A percentile compares a stretch with the other conserved stretches of the same genome.
phyloP scores from a whole-genome alignment of 2,888 invertebrate genomes.

The Deroplatys truncata region DNA sequence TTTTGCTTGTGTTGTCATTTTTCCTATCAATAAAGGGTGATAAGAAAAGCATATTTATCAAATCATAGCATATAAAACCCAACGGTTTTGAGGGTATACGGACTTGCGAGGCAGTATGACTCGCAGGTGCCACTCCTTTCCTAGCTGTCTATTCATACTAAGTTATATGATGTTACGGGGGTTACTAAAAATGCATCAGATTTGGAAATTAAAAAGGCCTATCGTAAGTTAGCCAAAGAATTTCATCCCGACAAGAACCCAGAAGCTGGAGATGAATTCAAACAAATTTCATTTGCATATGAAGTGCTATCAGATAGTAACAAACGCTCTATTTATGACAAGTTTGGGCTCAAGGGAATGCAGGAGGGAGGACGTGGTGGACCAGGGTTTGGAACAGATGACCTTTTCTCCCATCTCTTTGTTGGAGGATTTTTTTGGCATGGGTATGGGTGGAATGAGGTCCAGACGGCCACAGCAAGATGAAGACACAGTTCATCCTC shows the following conservation, averaged over 20 bases:
- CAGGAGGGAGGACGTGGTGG: slow-evolving; percentile 70
- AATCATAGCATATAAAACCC: too few species aligned
- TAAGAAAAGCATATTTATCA: too few species aligned
- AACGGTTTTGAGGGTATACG: too few species aligned
- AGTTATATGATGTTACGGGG: too few species aligned
- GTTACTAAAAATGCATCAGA: too few species aligned
- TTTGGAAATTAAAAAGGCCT: too few species aligned
- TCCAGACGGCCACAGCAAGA: slow-evolving; percentile 57
- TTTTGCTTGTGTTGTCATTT: too few species aligned
- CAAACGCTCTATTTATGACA: slow-evolving; percentile 81
- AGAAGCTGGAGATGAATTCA: slow-evolving; percentile 87
- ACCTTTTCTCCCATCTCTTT: slow-evolving; percentile 65
- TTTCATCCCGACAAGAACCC: slow-evolving; percentile 90
- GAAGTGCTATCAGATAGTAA: slow-evolving; percentile 87
- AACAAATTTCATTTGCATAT: slow-evolving; percentile 93
- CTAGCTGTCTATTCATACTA: too few species aligned
- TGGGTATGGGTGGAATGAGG: slow-evolving; percentile 48
- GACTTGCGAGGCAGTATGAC: too few species aligned
- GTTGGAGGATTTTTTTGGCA: slow-evolving; percentile 61
- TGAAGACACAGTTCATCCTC: slow-evolving; percentile 78
- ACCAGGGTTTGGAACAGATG: slow-evolving; percentile 54
- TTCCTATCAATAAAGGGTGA: too few species aligned
- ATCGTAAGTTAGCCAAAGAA: slow-evolving; percentile 87
- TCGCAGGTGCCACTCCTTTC: too few species aligned
- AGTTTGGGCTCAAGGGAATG: slow-evolving; percentile 80